phyloP scores from a whole-genome alignment of 2,113 vertebrate species.

The Ciconia boyciana region DNA sequence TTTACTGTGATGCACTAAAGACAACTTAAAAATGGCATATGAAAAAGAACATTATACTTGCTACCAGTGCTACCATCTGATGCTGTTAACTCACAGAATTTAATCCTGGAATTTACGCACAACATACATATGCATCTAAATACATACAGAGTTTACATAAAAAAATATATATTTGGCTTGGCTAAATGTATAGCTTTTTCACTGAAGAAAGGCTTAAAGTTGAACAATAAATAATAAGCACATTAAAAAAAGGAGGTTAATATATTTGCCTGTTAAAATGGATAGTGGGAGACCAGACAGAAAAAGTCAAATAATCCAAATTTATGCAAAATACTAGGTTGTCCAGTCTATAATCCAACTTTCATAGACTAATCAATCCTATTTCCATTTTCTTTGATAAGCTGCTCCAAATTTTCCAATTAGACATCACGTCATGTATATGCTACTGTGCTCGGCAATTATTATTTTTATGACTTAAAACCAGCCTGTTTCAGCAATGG shows the following conservation, averaged over 20 bases:
- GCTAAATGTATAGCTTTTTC: slow-evolving; percentile 25
- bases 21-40: slow-evolving; percentile 52
- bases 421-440: background rate
- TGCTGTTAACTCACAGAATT: slow-evolving; percentile 39
- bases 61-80: slow-evolving; percentile 34
- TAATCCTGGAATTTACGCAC: slow-evolving; percentile 37
- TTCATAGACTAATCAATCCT: background rate
- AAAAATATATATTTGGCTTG: slow-evolving; percentile 44
- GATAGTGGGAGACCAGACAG: slow-evolving; percentile 1
- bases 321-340: slow-evolving; percentile 5
- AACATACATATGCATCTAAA: slow-evolving; percentile 19
- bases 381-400: slow-evolving; percentile 22
- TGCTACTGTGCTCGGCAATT: background rate
- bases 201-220: slow-evolving; percentile 20
- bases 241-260: background rate
- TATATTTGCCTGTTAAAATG: slow-evolving; percentile 20
- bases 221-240: background rate
- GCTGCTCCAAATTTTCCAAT: background rate
- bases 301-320: background rate
- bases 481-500: background rate
- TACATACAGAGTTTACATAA: slow-evolving; percentile 11
- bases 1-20: background rate
- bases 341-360: background rate
- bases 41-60: background rate
- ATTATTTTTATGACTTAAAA: background rate